Conservation (phyloP, 2,113 vertebrate species). For the Mobula hypostoma region DNA sequence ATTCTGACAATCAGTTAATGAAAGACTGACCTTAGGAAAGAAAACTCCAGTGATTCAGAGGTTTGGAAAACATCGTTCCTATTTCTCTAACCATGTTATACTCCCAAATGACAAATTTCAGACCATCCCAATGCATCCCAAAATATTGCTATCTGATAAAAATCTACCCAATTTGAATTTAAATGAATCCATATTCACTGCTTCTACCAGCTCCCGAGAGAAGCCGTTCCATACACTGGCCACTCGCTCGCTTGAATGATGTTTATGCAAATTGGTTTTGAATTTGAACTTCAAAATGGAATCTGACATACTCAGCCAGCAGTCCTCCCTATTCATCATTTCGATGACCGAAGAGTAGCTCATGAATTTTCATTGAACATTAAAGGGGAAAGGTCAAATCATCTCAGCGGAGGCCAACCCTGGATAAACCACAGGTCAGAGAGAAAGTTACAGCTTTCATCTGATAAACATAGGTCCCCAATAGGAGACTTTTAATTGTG, state of each 20-base stretch:
- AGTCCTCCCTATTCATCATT: background rate
- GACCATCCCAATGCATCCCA: background rate
- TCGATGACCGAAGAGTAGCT: background rate
- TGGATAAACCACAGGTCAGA: background rate
- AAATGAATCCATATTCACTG: background rate
- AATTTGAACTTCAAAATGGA: conserved; percentile 10
- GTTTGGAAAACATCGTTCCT: too few relatives aligned
- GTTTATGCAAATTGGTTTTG: background rate
- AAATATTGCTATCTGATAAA: background rate
- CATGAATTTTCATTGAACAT: background rate
- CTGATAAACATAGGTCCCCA: background rate
- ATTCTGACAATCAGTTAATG: too few relatives aligned
- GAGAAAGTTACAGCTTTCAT: background rate
- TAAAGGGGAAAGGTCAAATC: background rate
- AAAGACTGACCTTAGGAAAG: too few relatives aligned
- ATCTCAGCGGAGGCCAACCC: background rate
- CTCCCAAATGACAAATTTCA: background rate
- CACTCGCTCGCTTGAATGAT: background rate
- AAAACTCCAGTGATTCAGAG: too few relatives aligned
- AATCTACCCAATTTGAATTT: background rate
- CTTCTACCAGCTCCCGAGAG: background rate
- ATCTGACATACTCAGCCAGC: background rate
- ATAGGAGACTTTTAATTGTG: background rate
- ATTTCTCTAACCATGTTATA: too few relatives aligned
- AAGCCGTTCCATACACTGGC: background rate